Conservation (phyloP, 2,797 vertebrate species). For the Diceros bicornis region DNA sequence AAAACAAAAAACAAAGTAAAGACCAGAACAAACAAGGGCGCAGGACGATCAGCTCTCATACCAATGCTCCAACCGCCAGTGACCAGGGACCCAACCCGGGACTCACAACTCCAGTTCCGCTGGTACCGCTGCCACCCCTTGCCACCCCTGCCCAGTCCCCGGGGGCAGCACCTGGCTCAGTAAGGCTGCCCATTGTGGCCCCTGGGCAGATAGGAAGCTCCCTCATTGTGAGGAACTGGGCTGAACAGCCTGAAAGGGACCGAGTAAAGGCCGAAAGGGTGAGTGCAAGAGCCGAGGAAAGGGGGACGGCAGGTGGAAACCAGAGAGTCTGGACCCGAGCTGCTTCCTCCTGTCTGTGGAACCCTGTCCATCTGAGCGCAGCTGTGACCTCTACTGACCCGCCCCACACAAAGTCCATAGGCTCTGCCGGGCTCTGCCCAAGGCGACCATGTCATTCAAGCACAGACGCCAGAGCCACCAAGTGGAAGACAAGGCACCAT, state of each 20-base stretch:
- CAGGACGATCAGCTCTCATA: fast-evolving
- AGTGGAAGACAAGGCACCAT: not conserved
- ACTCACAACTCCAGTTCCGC: not conserved
- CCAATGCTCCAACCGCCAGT: fast-evolving
- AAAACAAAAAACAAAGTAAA: not conserved
- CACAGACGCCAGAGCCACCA: not conserved
- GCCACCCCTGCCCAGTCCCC: not conserved
- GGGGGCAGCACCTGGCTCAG: not conserved
- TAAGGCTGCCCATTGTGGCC: not conserved
- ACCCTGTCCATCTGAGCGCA: not conserved
- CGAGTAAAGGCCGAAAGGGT: too few relatives aligned
- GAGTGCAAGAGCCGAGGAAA: fast-evolving
- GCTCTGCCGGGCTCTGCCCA: not conserved
- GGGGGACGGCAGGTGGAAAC: fast-evolving
- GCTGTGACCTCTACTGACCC: too few relatives aligned
- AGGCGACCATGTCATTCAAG: not conserved
- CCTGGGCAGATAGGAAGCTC: not conserved
- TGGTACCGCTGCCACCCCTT: not conserved
- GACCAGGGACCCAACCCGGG: not conserved
- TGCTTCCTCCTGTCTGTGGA: fast-evolving
- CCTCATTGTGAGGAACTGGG: fast-evolving
- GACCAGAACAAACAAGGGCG: not conserved
- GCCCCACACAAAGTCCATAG: fast-evolving
- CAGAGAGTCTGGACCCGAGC: not conserved
- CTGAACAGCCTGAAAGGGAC: too few relatives aligned